phyloP scores from a whole-genome alignment of 2,888 invertebrate species.

The Dione vanillae region DNA sequence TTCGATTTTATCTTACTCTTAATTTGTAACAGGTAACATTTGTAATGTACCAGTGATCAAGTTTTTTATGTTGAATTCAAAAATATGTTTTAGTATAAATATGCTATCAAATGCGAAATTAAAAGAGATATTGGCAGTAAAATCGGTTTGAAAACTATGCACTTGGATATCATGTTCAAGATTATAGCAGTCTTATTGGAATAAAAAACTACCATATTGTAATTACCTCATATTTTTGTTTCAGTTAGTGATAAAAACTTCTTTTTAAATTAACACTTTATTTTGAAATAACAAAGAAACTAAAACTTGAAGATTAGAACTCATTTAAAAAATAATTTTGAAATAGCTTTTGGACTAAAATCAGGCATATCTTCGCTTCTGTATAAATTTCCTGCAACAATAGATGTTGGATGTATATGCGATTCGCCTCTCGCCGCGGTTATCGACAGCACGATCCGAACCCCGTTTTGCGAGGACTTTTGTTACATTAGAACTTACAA shows the following conservation, averaged over 20 bases:
- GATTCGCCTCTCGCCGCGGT: constrained; percentile 21
- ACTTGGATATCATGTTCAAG: background rate
- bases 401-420: constrained; percentile 21
- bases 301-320: background rate
- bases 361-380: background rate
- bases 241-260: background rate
- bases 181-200: constrained; percentile 2
- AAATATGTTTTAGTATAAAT: background rate
- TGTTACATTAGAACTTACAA: constrained; percentile 21
- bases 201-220: background rate
- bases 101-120: background rate
- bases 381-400: constrained; percentile 10
- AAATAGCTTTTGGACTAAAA: background rate
- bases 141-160: background rate
- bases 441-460: constrained; percentile 38
- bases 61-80: too few species aligned
- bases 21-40: too few species aligned
- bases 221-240: background rate
- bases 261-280: background rate
- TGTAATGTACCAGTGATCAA: too few species aligned
- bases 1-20: background rate
- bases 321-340: background rate
- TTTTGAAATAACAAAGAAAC: background rate
- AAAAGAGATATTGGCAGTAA: background rate
- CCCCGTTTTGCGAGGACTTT: constrained; percentile 37